Evolutionary conservation across 2,113 vertebrate species (phyloP).

Genomic region (Tachuris rubrigastra): DNA sequence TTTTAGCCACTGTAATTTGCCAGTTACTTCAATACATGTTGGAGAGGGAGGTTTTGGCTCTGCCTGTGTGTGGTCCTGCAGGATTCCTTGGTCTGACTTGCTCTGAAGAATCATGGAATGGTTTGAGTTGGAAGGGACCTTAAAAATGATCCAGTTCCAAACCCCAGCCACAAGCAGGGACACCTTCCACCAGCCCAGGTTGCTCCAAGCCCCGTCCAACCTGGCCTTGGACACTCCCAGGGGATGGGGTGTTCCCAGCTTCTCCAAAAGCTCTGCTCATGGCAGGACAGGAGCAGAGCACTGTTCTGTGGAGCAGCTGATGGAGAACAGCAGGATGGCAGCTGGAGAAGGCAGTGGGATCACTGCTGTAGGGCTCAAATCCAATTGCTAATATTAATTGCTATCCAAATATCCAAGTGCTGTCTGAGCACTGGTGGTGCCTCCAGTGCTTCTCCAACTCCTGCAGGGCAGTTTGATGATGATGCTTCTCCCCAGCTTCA

Average conservation of each 20-base stretch:
- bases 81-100: fast-evolving
- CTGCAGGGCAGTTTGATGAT: fast-evolving
- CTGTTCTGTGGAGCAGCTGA: background rate
- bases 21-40: background rate
- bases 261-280: background rate
- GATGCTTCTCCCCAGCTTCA: background rate
- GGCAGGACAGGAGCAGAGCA: background rate
- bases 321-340: background rate
- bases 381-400: background rate
- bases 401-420: too few relatives aligned
- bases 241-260: background rate
- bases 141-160: background rate
- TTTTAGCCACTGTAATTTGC: background rate
- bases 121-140: background rate
- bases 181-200: background rate
- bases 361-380: fast-evolving
- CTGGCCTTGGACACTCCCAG: background rate
- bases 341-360: background rate
- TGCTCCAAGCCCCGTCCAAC: background rate
- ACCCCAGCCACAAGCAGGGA: background rate
- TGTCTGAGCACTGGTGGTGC: background rate
- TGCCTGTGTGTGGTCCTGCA: too few relatives aligned
- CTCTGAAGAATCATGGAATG: background rate
- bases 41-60: background rate
- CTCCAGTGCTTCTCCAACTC: background rate